Conservation (phyloP, 2,888 invertebrate genomes). For the Linnaemya vulpina region DNA sequence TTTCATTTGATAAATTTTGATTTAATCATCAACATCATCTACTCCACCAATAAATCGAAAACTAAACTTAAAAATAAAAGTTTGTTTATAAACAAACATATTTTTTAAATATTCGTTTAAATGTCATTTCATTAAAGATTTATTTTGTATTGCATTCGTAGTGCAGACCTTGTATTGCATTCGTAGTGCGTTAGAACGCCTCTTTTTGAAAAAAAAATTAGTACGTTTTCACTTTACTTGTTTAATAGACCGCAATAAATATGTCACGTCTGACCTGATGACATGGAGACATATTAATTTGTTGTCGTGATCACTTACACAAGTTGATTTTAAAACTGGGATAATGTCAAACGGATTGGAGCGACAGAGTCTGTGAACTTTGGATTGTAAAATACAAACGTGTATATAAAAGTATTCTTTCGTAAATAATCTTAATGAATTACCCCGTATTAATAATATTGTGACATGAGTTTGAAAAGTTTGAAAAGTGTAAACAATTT, state of each 20-base stretch:
- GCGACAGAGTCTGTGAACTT: slow-evolving; percentile 31
- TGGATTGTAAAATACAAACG: not conserved
- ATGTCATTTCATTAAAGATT: slow-evolving; percentile 60
- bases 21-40: slow-evolving; percentile 34
- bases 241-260: slow-evolving; percentile 56
- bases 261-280: slow-evolving; percentile 38
- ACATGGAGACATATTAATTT: slow-evolving; percentile 55
- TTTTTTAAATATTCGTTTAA: slow-evolving; percentile 6
- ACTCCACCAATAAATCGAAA: slow-evolving; percentile 23
- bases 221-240: not conserved
- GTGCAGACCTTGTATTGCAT: slow-evolving; percentile 44
- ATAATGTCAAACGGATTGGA: slow-evolving; percentile 55
- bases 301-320: slow-evolving; percentile 53
- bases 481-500: too few species aligned
- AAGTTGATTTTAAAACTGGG: slow-evolving; percentile 42
- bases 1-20: slow-evolving; percentile 55
- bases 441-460: too few species aligned
- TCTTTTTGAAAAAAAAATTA: slow-evolving; percentile 2
- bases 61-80: not conserved
- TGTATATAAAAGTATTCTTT: not conserved
- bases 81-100: not conserved
- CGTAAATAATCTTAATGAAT: too few species aligned
- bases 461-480: too few species aligned
- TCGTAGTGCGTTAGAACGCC: slow-evolving; percentile 13
- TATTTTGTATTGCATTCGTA: slow-evolving; percentile 61